These are phyloP conservation scores for Diarsia dahlii DNA, from an alignment of 2,888 invertebrate genomes.

Conservation along the genomic window DNA sequence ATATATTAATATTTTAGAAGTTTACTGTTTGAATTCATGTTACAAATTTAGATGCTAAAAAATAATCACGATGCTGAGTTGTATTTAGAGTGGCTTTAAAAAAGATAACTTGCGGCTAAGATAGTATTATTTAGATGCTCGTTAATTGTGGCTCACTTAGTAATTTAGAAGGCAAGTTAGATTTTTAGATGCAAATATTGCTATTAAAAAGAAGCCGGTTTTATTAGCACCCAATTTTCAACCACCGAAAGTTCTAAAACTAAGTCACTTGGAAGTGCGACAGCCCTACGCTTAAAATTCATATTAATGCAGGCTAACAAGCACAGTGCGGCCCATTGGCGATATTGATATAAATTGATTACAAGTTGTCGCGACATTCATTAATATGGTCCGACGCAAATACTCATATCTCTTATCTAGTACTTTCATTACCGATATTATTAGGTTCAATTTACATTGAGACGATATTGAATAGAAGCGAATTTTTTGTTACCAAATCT, in stretches of 20 bases:
- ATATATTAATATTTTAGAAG: too few relatives aligned
- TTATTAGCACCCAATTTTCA: too few relatives aligned
- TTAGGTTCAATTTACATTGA: constrained; percentile 58
- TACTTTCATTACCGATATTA: constrained; percentile 82
- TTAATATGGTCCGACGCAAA: constrained; percentile 84
- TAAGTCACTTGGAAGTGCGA: constrained; percentile 36
- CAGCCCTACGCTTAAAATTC: constrained; percentile 86
- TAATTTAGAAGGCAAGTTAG: too few relatives aligned
- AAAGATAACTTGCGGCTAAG: too few relatives aligned
- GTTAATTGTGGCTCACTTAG: too few relatives aligned
- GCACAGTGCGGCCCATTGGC: constrained; percentile 85
- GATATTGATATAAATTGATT: constrained; percentile 91
- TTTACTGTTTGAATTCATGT: too few relatives aligned
- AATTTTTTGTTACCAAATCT: not conserved
- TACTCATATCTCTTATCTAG: constrained; percentile 81
- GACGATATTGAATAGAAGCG: not conserved
- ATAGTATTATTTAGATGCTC: too few relatives aligned
- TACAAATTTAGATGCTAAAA: too few relatives aligned
- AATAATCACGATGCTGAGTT: too few relatives aligned
- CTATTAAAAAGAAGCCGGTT: too few relatives aligned
- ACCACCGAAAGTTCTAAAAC: not conserved
- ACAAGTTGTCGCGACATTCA: constrained; percentile 86
- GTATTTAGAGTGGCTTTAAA: too few relatives aligned
- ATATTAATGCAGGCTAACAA: constrained; percentile 88
- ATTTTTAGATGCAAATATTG: too few relatives aligned